Evolutionary conservation across 2,797 vertebrate species (phyloP), one percentile per base, ranked within the genome.

Genomic region (Falco columbarius): DNA sequence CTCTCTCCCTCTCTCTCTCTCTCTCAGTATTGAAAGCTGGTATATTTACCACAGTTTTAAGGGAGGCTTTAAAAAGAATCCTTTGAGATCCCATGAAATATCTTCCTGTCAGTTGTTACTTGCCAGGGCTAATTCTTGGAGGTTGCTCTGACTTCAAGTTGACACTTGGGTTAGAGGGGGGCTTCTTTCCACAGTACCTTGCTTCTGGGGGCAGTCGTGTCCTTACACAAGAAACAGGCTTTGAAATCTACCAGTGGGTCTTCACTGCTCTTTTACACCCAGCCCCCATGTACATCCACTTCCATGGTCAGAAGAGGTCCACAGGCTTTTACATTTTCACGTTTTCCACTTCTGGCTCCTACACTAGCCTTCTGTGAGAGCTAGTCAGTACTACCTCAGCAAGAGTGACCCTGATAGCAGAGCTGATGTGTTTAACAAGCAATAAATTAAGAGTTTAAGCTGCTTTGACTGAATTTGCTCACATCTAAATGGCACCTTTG

Each of bases 381-480:
- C 32, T 92, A 76, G 51, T 73, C 59, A 46, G 75, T 63, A 89
- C 74, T 62, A 24, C 56, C 81, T 82, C 91, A 94, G 85, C 65
- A 94, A 91, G n/a, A 80, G 36, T 67, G 61, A 54, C 61, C 34
- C 81, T 71, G 81, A 91, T 81, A 95, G 87, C 85, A 86, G 42
- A 93, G 49, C 81, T 84, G 73, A 86, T 90, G 85, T 72, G 30
- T 95, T 97, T 90, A 95, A 94, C 56, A 94, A 95, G 90, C 70
- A 92, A 93, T 90, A 97, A 97, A 97, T 97, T 89, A 62, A 86
- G 80, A 94, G 68, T 92, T 97, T 84, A 90, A 93, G 58, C 68
- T 85, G 22, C 82, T 96, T 96, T 90, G 85, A 77, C 79, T 93
- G 81, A 94, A 81, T 90, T 55, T 62, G 24, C 67, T 94, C 70